Evolutionary conservation across 2,113 vertebrate genomes (phyloP).

Genomic region (Rissa tridactyla): DNA sequence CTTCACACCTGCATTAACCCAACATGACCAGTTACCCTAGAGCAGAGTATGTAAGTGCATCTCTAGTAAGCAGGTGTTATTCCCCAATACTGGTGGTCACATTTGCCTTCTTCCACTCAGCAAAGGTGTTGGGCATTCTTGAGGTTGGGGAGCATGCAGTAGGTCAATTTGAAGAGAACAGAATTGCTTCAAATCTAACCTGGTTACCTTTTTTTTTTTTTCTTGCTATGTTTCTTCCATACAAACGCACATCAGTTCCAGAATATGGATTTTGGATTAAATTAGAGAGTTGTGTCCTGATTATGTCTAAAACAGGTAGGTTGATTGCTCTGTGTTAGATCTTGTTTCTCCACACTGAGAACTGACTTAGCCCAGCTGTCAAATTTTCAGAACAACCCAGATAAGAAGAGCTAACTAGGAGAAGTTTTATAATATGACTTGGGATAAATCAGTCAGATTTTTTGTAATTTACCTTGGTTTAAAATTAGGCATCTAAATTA

Average conservation of each 20-base stretch:
- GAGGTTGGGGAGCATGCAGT: neutral
- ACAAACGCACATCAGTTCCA: neutral
- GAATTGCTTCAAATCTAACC: neutral
- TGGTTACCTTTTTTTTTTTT: neutral
- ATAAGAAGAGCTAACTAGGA: neutral
- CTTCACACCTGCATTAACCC: neutral
- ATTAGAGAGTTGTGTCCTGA: neutral
- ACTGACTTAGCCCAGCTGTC: neutral
- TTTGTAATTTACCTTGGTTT: neutral
- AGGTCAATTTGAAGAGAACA: neutral
- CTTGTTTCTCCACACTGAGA: neutral
- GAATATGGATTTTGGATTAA: neutral
- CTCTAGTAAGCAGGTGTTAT: neutral
- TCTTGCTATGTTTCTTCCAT: neutral
- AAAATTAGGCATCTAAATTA: neutral
- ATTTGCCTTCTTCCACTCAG: neutral
- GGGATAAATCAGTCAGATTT: neutral
- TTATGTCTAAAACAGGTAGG: neutral
- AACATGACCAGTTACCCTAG: neutral
- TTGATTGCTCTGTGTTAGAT: neutral
- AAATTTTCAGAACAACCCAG: neutral
- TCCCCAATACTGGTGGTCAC: neutral
- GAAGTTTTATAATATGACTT: neutral
- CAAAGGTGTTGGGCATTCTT: neutral
- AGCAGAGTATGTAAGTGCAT: accelerated